A percentile compares a stretch with the other conserved stretches of the same genome.
Evolutionary conservation across 2,888 invertebrate species (phyloP).

Genomic region (Dynastes tityus): DNA sequence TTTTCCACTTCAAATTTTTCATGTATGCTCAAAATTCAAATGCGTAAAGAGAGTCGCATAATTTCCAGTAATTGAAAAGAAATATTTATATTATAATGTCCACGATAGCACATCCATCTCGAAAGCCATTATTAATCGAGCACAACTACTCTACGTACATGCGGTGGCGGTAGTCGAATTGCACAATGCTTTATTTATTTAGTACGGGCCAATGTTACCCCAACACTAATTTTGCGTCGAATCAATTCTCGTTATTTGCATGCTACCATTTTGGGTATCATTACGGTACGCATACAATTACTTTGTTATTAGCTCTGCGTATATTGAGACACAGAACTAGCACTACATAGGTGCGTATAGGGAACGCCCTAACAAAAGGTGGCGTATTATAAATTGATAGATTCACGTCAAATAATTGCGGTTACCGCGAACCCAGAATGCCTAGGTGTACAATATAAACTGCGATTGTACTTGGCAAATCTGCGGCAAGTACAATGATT

Average conservation of each 20-base stretch:
- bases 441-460: background rate
- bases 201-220: slow-evolving; percentile 26
- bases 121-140: too few species aligned
- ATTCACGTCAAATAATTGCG: slow-evolving; percentile 24
- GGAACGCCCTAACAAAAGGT: slow-evolving; percentile 20
- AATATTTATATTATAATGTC: background rate
- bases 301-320: slow-evolving; percentile 26
- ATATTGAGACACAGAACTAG: background rate
- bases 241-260: slow-evolving; percentile 21
- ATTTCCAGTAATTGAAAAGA: background rate
- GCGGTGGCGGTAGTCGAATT: background rate
- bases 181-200: slow-evolving; percentile 41
- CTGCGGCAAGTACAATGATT: slow-evolving; percentile 1
- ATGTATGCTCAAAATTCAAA: too few species aligned
- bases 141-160: too few species aligned
- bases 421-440: background rate
- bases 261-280: slow-evolving; percentile 19
- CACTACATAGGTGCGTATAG: background rate
- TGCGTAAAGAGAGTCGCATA: too few species aligned
- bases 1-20: too few species aligned
- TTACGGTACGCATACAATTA: slow-evolving; percentile 18
- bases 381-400: slow-evolving; percentile 19
- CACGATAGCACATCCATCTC: background rate
- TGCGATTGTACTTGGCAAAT: background rate
- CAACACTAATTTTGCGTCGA: slow-evolving; percentile 41